These are phyloP conservation scores for Ceyx cyanopectus DNA, from an alignment of 2,113 vertebrate species.

Conservation along the genomic window DNA sequence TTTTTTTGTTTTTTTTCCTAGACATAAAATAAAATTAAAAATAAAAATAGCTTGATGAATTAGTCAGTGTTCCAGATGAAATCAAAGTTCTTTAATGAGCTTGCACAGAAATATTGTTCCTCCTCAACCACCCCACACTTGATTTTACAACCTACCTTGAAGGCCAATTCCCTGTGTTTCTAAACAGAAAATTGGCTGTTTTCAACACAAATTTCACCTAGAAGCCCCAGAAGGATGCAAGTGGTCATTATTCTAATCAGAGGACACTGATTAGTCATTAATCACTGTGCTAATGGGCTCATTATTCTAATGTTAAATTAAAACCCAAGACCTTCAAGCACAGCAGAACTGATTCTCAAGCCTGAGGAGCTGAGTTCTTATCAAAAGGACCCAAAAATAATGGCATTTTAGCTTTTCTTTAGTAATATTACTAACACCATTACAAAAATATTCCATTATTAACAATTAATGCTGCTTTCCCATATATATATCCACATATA, in stretches of 20 bases:
- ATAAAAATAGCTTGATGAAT: not conserved
- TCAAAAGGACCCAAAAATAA: not conserved
- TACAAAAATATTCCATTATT: not conserved
- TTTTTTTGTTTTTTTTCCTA: not conserved
- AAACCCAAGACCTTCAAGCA: not conserved
- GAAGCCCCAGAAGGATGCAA: conserved; percentile 29
- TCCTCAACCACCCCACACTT: not conserved
- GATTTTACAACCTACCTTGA: not conserved
- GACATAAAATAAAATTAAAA: not conserved
- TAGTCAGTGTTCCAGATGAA: not conserved
- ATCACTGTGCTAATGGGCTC: not conserved
- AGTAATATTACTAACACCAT: not conserved
- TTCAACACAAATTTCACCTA: not conserved
- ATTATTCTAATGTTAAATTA: not conserved
- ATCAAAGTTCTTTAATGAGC: not conserved
- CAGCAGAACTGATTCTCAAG: not conserved
- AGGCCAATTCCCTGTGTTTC: not conserved
- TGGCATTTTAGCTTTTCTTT: not conserved
- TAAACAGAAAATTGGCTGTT: not conserved
- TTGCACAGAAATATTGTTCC: not conserved
- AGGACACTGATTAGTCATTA: not conserved
- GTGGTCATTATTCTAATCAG: not conserved
- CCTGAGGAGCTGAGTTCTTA: not conserved
- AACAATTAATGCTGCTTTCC: not conserved
- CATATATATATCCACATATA: no score